These are phyloP conservation scores for Apodemus agrarius DNA, from an alignment of 2,797 vertebrate species.

Conservation along the genomic window DNA sequence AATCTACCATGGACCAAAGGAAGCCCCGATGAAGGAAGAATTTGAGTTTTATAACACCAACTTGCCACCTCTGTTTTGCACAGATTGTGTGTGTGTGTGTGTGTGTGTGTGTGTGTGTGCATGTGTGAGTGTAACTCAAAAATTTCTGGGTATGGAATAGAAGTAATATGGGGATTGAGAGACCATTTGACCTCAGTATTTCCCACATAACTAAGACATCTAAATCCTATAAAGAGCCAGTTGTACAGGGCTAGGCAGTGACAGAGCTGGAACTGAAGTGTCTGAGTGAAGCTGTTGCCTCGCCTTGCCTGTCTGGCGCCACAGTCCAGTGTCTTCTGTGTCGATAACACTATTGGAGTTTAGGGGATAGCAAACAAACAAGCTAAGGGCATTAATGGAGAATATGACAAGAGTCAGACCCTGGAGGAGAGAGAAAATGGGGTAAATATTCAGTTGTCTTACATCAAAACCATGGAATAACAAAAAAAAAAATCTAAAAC, in stretches of 20 bases:
- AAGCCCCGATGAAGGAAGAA: slow-evolving; percentile 1
- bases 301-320: not conserved
- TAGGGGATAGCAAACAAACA: not conserved
- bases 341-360: not conserved
- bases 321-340: not conserved
- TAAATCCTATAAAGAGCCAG: not conserved
- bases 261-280: not conserved
- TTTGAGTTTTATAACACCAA: slow-evolving; percentile 15
- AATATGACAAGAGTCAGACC: not conserved
- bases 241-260: not conserved
- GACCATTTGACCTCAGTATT: not conserved
- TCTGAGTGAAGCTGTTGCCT: not conserved
- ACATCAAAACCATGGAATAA: not conserved
- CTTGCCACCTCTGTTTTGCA: slow-evolving; percentile 6
- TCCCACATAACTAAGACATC: not conserved
- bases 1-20: not conserved
- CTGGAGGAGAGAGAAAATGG: not conserved
- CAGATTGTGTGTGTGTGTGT: not conserved
- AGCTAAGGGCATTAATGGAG: not conserved
- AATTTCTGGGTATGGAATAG: slow-evolving; percentile 3
- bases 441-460: not conserved
- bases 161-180: not conserved
- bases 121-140: not conserved
- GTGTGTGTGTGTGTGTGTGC: not conserved
- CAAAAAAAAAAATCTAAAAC: not conserved